Percentiles rank a stretch among this genome's conserved stretches.
Conservation (phyloP, 2,797 vertebrate species). For the Lemur catta region DNA sequence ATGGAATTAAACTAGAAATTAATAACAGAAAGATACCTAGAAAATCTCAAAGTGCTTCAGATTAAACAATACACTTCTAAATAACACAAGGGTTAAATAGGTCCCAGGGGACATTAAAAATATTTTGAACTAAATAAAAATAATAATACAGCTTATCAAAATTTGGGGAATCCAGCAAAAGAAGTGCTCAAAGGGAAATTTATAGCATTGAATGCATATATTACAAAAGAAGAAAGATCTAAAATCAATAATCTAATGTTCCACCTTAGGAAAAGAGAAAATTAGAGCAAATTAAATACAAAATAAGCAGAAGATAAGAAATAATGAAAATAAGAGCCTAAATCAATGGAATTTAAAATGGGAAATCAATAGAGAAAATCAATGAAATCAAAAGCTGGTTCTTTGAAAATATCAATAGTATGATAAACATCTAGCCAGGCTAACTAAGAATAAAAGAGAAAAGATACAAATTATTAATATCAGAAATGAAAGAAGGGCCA, state of each 20-base stretch:
- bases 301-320: background rate
- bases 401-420: background rate
- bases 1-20: background rate
- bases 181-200: background rate
- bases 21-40: background rate
- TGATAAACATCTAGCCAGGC: background rate
- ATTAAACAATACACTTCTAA: background rate
- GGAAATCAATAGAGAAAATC: background rate
- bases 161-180: background rate
- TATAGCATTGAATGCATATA: background rate
- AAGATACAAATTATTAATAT: background rate
- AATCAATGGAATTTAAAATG: background rate
- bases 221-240: background rate
- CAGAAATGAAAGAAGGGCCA: background rate
- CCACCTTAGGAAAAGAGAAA: background rate
- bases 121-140: background rate
- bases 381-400: background rate
- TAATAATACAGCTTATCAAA: background rate
- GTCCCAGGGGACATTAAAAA: background rate
- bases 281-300: background rate
- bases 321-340: background rate
- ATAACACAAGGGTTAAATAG: background rate
- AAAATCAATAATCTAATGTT: background rate
- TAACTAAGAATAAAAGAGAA: background rate
- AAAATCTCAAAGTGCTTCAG: background rate